Evolutionary conservation across 2,888 invertebrate genomes (phyloP).

Genomic region (Neoscelio sp.): DNA sequence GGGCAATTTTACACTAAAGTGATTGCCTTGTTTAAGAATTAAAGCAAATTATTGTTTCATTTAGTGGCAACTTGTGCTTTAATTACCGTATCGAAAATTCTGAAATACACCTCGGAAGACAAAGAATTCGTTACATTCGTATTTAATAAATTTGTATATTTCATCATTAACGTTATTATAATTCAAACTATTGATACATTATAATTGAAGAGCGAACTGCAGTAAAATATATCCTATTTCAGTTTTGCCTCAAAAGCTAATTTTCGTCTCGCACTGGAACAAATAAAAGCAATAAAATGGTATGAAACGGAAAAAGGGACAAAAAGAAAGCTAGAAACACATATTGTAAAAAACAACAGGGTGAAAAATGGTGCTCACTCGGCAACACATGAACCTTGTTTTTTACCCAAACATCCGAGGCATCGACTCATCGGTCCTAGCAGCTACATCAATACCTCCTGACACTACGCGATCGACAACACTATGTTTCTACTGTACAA

Average conservation of each 20-base stretch:
- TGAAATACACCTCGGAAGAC: too few species aligned
- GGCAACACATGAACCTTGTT: constrained; percentile 20
- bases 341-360: constrained; percentile 13
- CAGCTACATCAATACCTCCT: constrained; percentile 57
- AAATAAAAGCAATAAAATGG: not conserved
- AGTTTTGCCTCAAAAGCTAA: constrained; percentile 1
- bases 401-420: constrained; percentile 55
- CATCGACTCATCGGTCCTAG: constrained; percentile 54
- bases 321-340: constrained; percentile 9
- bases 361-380: constrained; percentile 27
- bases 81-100: too few species aligned
- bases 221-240: too few species aligned
- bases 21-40: constrained; percentile 9
- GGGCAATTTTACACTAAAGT: constrained; percentile 18
- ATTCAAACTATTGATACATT: too few species aligned
- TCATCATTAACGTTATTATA: too few species aligned
- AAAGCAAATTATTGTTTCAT: constrained; percentile 15
- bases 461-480: constrained; percentile 57
- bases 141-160: too few species aligned
- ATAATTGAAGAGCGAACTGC: too few species aligned
- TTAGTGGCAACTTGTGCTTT: too few species aligned
- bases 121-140: too few species aligned
- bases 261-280: not conserved
- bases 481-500: constrained; percentile 59
- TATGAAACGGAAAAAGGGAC: not conserved